Base-by-base conservation (phyloP, 2,888 invertebrate species). In the Ecliptopera silaceata region DNA sequence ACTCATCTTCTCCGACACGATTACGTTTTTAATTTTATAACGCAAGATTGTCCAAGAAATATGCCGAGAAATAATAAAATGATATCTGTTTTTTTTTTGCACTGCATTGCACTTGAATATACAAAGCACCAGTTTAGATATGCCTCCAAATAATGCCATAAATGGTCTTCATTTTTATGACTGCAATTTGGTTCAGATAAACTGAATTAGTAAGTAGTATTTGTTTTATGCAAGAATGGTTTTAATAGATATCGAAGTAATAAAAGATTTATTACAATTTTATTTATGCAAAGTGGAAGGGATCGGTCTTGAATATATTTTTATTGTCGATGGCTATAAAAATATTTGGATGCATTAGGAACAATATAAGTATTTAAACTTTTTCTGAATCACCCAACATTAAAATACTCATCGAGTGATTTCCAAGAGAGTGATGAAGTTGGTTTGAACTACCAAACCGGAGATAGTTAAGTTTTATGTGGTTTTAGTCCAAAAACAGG, bases 131-230 rank as follows among this genome's bases (percentile, higher is more conserved):
- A 72, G 79, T 84, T 89, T 88, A 83, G 90, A 88, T 89, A 88
- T 88, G 89, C 88, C 78, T 77, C 79, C 80, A 77, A 86, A 89
- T 88, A 88, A 86, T 82, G 82, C 82, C 82, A 86, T 89, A 88
- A 88, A 88, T 84, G 88, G 79, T 83, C 76, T 82, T 82, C 84
- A 85, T 79, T 87, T 91, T 90, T 90, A 91, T 86, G 82, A 81
- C 84, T 82, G 84, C 82, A 86, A 89, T 89, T 90, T 84, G 75
- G 80, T 77, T 77, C 72, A 78, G 81, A 82, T 80, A 51, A 56
- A 77, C 76, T 72, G 79, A 83, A 84, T 84, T 86, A 84, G 82
- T 84, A 83, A 84, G 84, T 86, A 84, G 82, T 84, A 78, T 87
- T 88, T 88, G 83, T 89, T 87, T 89, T 84, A 88, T 88, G 84